Conservation (phyloP, 2,888 invertebrate species). For the Ophion ellenae region DNA sequence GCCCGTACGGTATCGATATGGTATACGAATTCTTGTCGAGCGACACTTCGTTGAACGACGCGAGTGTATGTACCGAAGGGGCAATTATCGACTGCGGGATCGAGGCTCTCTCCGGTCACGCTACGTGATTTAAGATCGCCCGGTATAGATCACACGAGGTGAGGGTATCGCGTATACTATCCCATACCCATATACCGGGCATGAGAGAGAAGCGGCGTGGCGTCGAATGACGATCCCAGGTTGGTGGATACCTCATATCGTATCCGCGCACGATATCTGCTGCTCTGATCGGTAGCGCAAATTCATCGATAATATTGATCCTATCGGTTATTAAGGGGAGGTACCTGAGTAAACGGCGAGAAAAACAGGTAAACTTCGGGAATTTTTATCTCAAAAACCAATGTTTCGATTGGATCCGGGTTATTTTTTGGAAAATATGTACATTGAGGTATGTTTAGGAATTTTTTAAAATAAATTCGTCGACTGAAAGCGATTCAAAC, state of each 20-base stretch:
- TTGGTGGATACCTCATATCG: too few relatives aligned
- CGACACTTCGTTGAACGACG: slow-evolving; percentile 57
- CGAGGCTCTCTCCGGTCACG: slow-evolving; percentile 54
- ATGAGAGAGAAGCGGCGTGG: not conserved
- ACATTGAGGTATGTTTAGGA: too few relatives aligned
- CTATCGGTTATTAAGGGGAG: not conserved
- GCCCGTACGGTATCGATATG: slow-evolving; percentile 8
- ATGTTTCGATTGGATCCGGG: too few relatives aligned
- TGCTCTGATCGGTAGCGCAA: not conserved
- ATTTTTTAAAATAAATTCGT: too few relatives aligned
- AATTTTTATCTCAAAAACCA: too few relatives aligned
- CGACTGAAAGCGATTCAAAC: too few relatives aligned
- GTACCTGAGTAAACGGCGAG: too few relatives aligned
- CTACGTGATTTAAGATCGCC: slow-evolving; percentile 61
- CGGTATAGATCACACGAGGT: slow-evolving; percentile 44
- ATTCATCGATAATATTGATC: not conserved
- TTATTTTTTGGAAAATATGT: too few relatives aligned
- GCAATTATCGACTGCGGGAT: slow-evolving; percentile 62
- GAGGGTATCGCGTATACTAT: slow-evolving; percentile 10
- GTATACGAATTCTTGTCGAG: slow-evolving; percentile 17
- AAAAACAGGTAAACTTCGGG: too few relatives aligned
- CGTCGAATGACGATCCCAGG: not conserved
- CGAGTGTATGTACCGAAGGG: slow-evolving; percentile 39
- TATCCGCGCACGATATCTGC: too few relatives aligned
- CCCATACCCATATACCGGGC: not conserved